Conservation (phyloP, 1,140 invertebrate species). For the Brachionus sp. region DNA sequence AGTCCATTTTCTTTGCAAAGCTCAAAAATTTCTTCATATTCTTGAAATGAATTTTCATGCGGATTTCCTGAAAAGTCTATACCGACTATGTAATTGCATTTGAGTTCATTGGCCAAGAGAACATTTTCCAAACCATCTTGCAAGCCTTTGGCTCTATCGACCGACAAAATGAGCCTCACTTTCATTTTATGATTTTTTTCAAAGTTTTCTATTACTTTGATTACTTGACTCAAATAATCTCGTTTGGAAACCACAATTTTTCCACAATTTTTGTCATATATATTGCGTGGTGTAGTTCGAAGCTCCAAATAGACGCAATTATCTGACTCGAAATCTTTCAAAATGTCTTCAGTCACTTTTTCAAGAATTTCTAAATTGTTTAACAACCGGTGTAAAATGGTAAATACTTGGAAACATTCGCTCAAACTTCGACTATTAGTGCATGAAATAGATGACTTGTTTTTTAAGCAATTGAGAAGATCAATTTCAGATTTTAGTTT, state of each 20-base stretch:
- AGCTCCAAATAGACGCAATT: constrained; percentile 30
- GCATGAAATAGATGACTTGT: not conserved
- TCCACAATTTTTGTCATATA: not conserved
- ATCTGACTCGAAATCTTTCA: constrained; percentile 32
- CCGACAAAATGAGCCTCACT: constrained; percentile 19
- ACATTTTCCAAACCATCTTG: constrained; percentile 34
- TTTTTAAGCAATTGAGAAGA: not conserved
- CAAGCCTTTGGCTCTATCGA: constrained; percentile 27
- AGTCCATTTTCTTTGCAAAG: not conserved
- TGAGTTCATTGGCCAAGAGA: not conserved
- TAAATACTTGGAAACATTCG: constrained; percentile 41
- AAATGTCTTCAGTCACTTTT: constrained; percentile 14
- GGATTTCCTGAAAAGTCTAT: constrained; percentile 42
- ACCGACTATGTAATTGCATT: not conserved
- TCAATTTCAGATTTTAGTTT: not conserved
- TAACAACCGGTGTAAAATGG: not conserved
- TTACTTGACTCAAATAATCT: not conserved
- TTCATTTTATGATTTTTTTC: not conserved
- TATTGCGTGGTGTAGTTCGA: constrained; percentile 15
- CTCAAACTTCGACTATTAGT: constrained; percentile 9
- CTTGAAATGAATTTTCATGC: not conserved
- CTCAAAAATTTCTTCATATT: not conserved
- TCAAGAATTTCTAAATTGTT: constrained; percentile 4
- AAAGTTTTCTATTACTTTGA: constrained; percentile 18
- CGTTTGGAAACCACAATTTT: not conserved